phyloP scores from a whole-genome alignment of 1,140 invertebrate species.

The Macrobrachium nipponense region DNA sequence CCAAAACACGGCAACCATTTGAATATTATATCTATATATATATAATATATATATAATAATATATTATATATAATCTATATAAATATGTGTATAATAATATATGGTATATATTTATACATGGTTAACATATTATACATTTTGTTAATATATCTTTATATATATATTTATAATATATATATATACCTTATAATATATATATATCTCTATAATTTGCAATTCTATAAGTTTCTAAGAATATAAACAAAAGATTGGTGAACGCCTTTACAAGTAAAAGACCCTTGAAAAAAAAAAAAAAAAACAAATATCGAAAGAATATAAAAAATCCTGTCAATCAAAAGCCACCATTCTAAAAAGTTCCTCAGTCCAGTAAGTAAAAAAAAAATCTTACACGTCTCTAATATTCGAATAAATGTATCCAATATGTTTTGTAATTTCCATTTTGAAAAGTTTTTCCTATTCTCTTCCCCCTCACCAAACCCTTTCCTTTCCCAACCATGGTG shows the following conservation, averaged over 20 bases:
- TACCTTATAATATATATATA: too few relatives aligned
- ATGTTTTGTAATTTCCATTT: not conserved
- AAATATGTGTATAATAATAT: not conserved
- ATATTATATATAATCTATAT: not conserved
- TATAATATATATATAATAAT: not conserved
- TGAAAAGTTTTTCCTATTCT: not conserved
- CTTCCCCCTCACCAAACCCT: not conserved
- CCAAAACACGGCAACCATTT: too few relatives aligned
- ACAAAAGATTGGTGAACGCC: too few relatives aligned
- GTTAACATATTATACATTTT: not conserved
- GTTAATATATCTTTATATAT: not conserved
- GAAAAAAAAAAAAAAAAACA: not conserved
- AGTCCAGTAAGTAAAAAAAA: not conserved
- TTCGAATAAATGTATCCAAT: not conserved
- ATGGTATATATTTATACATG: not conserved
- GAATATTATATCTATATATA: not conserved
- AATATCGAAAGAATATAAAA: not conserved
- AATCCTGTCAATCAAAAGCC: not conserved
- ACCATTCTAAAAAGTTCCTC: too few relatives aligned
- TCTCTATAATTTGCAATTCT: too few relatives aligned
- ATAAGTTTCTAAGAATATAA: too few relatives aligned
- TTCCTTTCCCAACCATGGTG: not conserved
- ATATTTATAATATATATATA: conserved; percentile 7
- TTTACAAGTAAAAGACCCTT: too few relatives aligned
- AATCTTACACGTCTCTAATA: not conserved